phyloP scores from a whole-genome alignment of 2,888 invertebrate genomes.

The Nephrocerus scutellatus region DNA sequence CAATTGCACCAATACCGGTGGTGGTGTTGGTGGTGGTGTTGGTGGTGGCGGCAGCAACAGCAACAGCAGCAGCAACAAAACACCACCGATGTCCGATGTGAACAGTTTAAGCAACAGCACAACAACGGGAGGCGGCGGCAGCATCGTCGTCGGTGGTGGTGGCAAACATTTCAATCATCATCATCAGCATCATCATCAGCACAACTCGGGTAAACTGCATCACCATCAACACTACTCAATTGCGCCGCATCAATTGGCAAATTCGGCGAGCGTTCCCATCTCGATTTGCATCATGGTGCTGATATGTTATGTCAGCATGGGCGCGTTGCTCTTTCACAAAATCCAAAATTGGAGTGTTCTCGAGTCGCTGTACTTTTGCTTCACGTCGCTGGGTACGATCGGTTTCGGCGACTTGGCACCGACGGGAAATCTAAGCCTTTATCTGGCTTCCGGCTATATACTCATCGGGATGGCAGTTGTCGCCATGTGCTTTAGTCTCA shows the following conservation, averaged over 20 bases:
- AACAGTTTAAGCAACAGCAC: conserved; percentile 31
- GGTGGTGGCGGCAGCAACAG: conserved; percentile 16
- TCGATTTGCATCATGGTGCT: conserved; percentile 79
- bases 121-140: conserved; percentile 32
- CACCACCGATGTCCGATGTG: no score
- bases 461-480: conserved; percentile 77
- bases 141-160: conserved; percentile 19
- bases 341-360: conserved; percentile 88
- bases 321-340: conserved; percentile 80
- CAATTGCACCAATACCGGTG: conserved; percentile 10
- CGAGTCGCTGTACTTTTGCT: conserved; percentile 78
- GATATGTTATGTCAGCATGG: conserved; percentile 78
- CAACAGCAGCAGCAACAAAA: conserved; percentile 27
- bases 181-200: conserved; percentile 23
- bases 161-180: conserved; percentile 22
- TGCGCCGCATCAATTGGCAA: conserved; percentile 26
- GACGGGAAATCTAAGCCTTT: conserved; percentile 61
- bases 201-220: conserved; percentile 23
- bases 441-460: conserved; percentile 73
- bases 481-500: conserved; percentile 80
- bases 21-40: conserved; percentile 5
- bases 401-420: conserved; percentile 77
- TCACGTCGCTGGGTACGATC: conserved; percentile 72
- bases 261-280: conserved; percentile 68
- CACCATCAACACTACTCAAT: conserved; percentile 24